Base-by-base conservation (phyloP, 1,140 invertebrate genomes). In the Drosophila athabasca region DNA sequence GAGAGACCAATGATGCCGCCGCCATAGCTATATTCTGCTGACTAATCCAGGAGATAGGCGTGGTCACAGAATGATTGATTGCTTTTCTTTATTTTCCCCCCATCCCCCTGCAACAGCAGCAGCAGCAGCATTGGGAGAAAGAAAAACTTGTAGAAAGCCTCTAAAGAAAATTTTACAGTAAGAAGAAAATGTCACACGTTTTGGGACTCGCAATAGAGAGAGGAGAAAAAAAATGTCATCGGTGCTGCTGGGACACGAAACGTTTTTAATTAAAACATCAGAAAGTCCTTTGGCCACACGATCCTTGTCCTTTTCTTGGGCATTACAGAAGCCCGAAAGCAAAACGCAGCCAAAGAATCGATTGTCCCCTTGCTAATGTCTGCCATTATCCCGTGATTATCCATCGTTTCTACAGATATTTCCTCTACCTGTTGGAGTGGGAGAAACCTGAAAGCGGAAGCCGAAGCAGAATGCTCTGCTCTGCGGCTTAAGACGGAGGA, bases 21-120 rank as follows among this genome's bases (percentile, higher is more conserved):
- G 79, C 83, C 88, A 89, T 80, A 53, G 29, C 46, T 29, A 39
- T 68, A 80, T 88, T 84, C 51, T 90, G 89, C 89, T 90, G 89
- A 90, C 67, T 90, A 90, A 90, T 90, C 77, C 89, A 89, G 80
- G 89, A 90, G 89, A 90, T 89, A 90, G 89, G 89, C 89, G 89
- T 90, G 89, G 89, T 89, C 66, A 39, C 55, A 54, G 53, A 84
- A 90, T 90, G 89, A 90, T 90, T 90, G 89, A 90, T 90, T 90
- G 69, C 88, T 87, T 78, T 82, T 85, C 78, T 76, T 75, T 88
- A 13, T 39, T 39, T 39, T 5, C 4, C 11, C 35, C 35, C 11
- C 35, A 11, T 11, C 4, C 2, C 35, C 11, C 35, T 39, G 35
- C 35, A 5, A 5, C 35, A 39, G 35, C 35, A 39, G 35, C 35